Conservation (phyloP, 2,888 invertebrate species). For the Hylaea fasciaria region DNA sequence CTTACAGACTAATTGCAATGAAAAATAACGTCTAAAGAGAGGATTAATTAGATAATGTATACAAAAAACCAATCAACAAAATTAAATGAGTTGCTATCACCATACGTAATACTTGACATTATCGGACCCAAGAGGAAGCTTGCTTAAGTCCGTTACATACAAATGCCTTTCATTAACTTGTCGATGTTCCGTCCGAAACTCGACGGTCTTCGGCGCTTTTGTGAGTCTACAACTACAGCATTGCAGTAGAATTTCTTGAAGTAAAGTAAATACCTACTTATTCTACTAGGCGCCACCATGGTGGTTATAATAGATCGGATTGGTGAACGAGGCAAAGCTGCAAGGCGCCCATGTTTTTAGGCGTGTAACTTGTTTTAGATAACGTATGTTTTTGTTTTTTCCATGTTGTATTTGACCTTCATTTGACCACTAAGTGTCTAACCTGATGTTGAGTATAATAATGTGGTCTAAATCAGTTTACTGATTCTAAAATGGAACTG, state of each 20-base stretch:
- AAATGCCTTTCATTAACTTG: slow-evolving; percentile 83
- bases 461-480: no score
- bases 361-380: neutral
- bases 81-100: slow-evolving; percentile 51
- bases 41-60: neutral
- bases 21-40: neutral
- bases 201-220: slow-evolving; percentile 60
- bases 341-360: neutral
- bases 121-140: slow-evolving; percentile 76
- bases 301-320: neutral
- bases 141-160: slow-evolving; percentile 81
- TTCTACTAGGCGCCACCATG: neutral
- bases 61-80: slow-evolving; percentile 28
- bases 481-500: no score
- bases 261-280: neutral
- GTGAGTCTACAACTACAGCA: slow-evolving; percentile 59
- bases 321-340: neutral
- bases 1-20: no score
- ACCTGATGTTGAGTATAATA: no score
- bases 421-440: no score
- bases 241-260: slow-evolving; percentile 36
- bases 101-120: slow-evolving; percentile 65
- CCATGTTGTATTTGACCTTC: no score
- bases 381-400: no score
- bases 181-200: slow-evolving; percentile 72